Evolutionary conservation across 2,797 vertebrate species (phyloP).

Genomic region (Bothrops alternatus): DNA sequence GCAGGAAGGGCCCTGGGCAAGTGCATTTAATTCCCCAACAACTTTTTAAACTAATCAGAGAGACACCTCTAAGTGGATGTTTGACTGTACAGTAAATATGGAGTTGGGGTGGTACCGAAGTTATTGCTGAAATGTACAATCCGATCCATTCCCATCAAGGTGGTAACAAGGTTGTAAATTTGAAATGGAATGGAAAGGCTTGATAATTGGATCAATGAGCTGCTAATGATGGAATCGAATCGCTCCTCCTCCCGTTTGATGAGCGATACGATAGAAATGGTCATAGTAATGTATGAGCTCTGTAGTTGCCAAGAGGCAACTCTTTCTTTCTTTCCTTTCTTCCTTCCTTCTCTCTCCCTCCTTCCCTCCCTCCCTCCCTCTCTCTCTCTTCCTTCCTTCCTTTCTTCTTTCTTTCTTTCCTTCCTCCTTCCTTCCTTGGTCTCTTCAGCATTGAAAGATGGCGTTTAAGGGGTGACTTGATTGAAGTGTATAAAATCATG

Average conservation of each 20-base stretch:
- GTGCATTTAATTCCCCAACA: constrained; percentile 35
- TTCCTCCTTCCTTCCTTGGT: too few species aligned
- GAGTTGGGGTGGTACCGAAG: constrained; percentile 46
- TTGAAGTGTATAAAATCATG: too few species aligned
- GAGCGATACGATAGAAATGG: constrained; percentile 7
- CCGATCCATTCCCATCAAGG: constrained; percentile 60
- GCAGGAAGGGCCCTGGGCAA: not conserved
- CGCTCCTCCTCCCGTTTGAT: constrained; percentile 36
- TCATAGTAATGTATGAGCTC: not conserved
- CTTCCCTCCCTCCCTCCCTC: too few species aligned
- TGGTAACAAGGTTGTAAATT: constrained; percentile 66
- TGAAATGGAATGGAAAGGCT: constrained; percentile 69
- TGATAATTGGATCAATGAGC: constrained; percentile 70
- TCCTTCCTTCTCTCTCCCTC: too few species aligned
- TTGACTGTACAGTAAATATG: constrained; percentile 55
- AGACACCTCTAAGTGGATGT: constrained; percentile 55
- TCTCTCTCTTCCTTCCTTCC: too few species aligned
- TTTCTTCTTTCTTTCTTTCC: too few species aligned
- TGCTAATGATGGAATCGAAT: constrained; percentile 70
- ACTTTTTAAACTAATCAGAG: constrained; percentile 60
- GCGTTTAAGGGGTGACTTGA: too few species aligned
- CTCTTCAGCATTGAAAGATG: too few species aligned
- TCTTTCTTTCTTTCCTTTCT: too few species aligned
- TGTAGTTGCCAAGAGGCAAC: not conserved
- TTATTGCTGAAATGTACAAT: constrained; percentile 54